Percentiles rank a stretch among this genome's conserved stretches.
Conservation (phyloP, 2,797 vertebrate genomes). For the Clarias fuscus region DNA sequence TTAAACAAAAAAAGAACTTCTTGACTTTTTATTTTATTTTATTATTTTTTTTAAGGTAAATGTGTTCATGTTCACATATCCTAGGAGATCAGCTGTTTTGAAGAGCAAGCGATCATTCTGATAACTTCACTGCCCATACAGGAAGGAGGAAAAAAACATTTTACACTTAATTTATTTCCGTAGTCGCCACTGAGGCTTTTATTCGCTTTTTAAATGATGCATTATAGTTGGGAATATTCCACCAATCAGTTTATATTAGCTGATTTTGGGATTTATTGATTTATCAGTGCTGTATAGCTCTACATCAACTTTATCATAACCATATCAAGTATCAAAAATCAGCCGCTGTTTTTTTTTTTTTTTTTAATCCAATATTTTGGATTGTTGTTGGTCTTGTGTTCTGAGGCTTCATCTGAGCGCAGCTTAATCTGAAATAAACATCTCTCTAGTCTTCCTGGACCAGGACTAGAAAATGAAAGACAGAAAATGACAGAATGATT, state of each 20-base stretch:
- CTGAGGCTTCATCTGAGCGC: constrained; percentile 22
- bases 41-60: background rate
- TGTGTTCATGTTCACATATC: constrained; percentile 42
- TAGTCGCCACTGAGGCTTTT: constrained; percentile 19
- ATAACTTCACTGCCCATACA: constrained; percentile 71
- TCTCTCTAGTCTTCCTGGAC: constrained; percentile 43
- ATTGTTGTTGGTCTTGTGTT: constrained; percentile 21
- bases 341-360: background rate
- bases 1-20: background rate
- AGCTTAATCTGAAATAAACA: constrained; percentile 19
- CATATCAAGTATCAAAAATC: constrained; percentile 45
- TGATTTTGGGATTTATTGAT: background rate
- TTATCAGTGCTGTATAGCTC: constrained; percentile 34
- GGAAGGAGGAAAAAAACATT: background rate
- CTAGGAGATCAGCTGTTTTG: constrained; percentile 62
- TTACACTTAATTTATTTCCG: constrained; percentile 36
- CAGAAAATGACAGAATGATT: constrained; percentile 11
- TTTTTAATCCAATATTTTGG: background rate
- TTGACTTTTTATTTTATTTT: background rate
- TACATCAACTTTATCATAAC: constrained; percentile 40
- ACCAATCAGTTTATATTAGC: constrained; percentile 7
- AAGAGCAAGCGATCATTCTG: constrained; percentile 63
- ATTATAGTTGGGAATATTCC: background rate
- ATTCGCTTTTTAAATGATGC: constrained; percentile 12
- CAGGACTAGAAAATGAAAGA: constrained; percentile 41